Evolutionary conservation across 2,113 vertebrate genomes (phyloP).

Genomic region (Sciurus niger): DNA sequence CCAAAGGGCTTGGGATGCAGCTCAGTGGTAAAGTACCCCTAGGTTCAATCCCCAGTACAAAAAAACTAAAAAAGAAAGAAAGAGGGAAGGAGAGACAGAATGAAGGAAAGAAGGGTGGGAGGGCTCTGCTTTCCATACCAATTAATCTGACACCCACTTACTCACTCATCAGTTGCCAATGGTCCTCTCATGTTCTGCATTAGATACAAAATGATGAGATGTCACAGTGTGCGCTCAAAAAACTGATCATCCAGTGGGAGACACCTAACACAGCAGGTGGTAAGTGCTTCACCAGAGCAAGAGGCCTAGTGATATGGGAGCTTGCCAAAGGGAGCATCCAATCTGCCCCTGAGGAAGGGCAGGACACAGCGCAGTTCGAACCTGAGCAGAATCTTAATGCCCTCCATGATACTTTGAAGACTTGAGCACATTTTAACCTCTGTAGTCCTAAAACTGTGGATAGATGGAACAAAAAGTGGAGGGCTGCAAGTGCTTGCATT

Average conservation of each 20-base stretch:
- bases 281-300: slow-evolving; percentile 20
- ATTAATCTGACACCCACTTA: slow-evolving; percentile 28
- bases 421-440: slow-evolving; percentile 40
- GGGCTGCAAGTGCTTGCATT: neutral
- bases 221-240: neutral
- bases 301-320: neutral
- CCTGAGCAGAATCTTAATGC: slow-evolving; percentile 55
- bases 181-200: neutral
- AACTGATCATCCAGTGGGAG: neutral
- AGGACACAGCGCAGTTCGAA: neutral
- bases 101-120: neutral
- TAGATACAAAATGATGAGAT: slow-evolving; percentile 36
- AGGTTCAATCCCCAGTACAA: no score
- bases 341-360: neutral
- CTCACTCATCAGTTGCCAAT: neutral
- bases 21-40: no score
- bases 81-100: neutral
- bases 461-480: slow-evolving; percentile 38
- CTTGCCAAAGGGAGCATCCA: neutral
- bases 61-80: no score
- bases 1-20: no score
- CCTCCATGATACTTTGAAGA: slow-evolving; percentile 14
- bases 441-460: slow-evolving; percentile 14
- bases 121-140: neutral
- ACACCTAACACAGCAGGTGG: neutral